These are phyloP conservation scores for Cryptotermes secundus DNA, from an alignment of 1,140 invertebrate genomes.

Conservation along the genomic window DNA sequence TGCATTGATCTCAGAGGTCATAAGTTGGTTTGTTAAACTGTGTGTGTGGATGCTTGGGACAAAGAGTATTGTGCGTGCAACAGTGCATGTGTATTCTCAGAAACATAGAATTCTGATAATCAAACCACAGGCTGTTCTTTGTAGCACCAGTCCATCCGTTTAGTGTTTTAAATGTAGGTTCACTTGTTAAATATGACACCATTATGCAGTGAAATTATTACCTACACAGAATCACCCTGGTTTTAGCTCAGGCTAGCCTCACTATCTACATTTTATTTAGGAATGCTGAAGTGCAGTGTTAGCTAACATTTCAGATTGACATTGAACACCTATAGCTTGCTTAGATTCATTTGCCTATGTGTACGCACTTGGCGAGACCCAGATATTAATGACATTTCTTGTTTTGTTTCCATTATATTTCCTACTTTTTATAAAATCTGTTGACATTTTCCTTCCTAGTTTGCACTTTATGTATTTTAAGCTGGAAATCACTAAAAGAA, in stretches of 20 bases:
- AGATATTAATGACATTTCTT: not conserved
- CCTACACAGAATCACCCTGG: conserved; percentile 1
- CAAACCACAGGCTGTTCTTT: not conserved
- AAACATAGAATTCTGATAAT: not conserved
- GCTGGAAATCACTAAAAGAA: not conserved
- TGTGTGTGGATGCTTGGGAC: not conserved
- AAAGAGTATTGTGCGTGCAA: not conserved
- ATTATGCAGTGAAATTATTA: not conserved
- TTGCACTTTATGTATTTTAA: not conserved
- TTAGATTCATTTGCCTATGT: not conserved
- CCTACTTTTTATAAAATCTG: not conserved
- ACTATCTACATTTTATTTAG: not conserved
- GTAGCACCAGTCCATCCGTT: not conserved
- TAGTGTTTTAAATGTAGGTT: not conserved
- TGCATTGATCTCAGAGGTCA: not conserved
- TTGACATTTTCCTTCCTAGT: not conserved
- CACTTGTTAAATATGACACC: not conserved
- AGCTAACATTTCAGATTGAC: not conserved
- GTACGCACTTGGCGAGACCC: not conserved
- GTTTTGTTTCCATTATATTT: not conserved
- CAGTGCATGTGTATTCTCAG: not conserved
- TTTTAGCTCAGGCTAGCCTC: not conserved
- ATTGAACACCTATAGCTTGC: not conserved
- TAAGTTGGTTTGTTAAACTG: not conserved
- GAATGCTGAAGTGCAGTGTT: not conserved